These are phyloP conservation scores for Drosophila heteroneura DNA, from an alignment of 2,888 invertebrate species.

Conservation along the genomic window DNA sequence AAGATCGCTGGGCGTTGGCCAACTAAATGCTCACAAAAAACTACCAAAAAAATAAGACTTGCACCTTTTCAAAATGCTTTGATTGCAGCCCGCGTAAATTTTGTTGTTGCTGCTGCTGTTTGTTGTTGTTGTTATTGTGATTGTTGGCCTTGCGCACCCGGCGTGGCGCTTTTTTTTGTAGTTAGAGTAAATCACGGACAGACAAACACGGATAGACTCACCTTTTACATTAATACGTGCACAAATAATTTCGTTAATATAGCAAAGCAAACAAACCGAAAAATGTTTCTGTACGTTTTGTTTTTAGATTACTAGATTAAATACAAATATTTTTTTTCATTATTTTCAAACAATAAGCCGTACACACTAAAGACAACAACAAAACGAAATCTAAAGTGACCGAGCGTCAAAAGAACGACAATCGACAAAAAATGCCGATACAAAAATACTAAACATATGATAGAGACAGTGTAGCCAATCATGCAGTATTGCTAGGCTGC, in stretches of 20 bases:
- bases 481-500: slow-evolving; percentile 9
- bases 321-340: slow-evolving; percentile 11
- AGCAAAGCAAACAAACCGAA: slow-evolving; percentile 42
- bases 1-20: slow-evolving; percentile 64
- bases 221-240: slow-evolving; percentile 63
- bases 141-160: slow-evolving; percentile 37
- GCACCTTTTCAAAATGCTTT: slow-evolving; percentile 31
- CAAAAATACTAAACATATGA: slow-evolving; percentile 13
- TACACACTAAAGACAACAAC: slow-evolving; percentile 43
- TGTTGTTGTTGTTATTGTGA: background rate
- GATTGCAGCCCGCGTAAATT: slow-evolving; percentile 47
- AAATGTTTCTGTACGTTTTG: slow-evolving; percentile 11
- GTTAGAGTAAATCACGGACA: background rate
- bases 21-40: slow-evolving; percentile 15
- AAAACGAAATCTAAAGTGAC: slow-evolving; percentile 28
- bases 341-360: slow-evolving; percentile 52
- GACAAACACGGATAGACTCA: slow-evolving; percentile 22
- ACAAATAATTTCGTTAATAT: slow-evolving; percentile 58
- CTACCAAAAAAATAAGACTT: background rate
- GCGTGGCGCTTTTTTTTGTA: slow-evolving; percentile 41
- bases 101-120: background rate
- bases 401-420: background rate
- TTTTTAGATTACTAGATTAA: slow-evolving; percentile 44
- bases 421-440: slow-evolving; percentile 1
- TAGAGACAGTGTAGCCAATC: background rate